Evolutionary conservation across 2,113 vertebrate species (phyloP), one percentile per base, ranked within the genome.

Genomic region (Picathartes gymnocephalus): DNA sequence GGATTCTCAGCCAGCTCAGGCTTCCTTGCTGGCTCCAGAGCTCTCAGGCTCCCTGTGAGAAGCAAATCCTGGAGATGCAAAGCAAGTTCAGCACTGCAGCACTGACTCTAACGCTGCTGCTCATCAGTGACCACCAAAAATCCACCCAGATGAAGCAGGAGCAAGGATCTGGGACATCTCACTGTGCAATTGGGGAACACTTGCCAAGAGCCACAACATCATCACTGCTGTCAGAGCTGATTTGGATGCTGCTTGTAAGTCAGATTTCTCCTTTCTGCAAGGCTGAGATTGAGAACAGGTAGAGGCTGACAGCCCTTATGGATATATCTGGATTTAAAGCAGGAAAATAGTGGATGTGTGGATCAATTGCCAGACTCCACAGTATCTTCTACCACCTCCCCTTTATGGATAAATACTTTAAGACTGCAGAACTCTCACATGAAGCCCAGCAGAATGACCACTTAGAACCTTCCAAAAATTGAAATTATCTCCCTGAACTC

Each of bases 61-160:
- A 60, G 60, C 21, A 54, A 1, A 1, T 50, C 30, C 33, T 39
- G 39, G 23, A 68, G 76, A 37, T 57, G 44, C 60, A 74, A 42
- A 58, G 44, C 0, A 0, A 60, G 5, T 22, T 71, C 51, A 19
- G 39, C 0, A 0, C 45, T 37, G 40, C 47, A 53, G 33, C 7
- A 10, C 14, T 0, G 0, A 18, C 42, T 15, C 5, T 5, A 47
- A 54, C 0, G 0, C 44, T 39, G 42, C 48, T 47, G 16, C 31
- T 39, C 53, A 21, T 15, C 48, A 7, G 44, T n/a, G 76, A 42
- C 66, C 45, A 72, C 62, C 33, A 21, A 37, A 91, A 82, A 39
- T 1, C 13, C 61, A 83, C n/a, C 14, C 0, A 14, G 86, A 25
- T 11, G 24, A 35, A 58, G 74, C 11, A 76, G 5, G 1, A 64